A percentile compares a stretch with the other conserved stretches of the same genome.
phyloP scores from a whole-genome alignment of 92 coral and sea anemone genomes.

The Ricordea florida region DNA sequence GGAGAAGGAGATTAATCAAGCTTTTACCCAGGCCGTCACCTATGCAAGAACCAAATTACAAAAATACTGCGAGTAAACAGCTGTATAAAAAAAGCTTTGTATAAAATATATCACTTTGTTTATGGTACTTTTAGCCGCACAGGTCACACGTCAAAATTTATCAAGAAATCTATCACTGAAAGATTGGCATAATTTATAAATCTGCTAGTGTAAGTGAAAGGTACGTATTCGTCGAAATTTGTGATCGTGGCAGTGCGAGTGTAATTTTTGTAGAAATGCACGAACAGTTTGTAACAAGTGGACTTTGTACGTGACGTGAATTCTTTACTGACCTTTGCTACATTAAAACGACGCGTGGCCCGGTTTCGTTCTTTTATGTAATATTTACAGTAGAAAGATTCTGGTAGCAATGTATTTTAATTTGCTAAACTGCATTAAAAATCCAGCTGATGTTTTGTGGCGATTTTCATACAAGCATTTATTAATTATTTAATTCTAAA shows the following conservation, averaged over 20 bases:
- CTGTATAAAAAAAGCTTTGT: background rate
- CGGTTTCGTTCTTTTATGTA: background rate
- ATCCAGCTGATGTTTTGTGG: background rate
- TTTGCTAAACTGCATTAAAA: background rate
- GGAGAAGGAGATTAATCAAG: too few relatives aligned
- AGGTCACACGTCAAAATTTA: too few relatives aligned
- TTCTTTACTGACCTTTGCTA: background rate
- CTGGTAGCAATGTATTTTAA: background rate
- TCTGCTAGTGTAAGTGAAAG: too few relatives aligned
- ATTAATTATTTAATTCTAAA: background rate
- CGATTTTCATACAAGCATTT: background rate
- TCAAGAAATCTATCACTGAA: too few relatives aligned
- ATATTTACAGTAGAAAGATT: background rate
- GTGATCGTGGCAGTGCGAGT: background rate
- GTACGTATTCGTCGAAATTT: background rate
- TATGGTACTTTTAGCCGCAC: background rate
- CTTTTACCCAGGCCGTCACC: too few relatives aligned
- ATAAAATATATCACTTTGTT: background rate
- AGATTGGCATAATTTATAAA: too few relatives aligned
- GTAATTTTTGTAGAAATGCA: background rate
- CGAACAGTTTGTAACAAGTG: too few relatives aligned
- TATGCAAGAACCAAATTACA: too few relatives aligned
- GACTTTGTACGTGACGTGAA: background rate
- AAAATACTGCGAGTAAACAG: background rate
- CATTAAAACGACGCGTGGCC: background rate